A percentile compares a stretch with the other conserved stretches of the same genome.
Evolutionary conservation across 2,113 vertebrate genomes (phyloP).

Genomic region (Paedocypris sp.): DNA sequence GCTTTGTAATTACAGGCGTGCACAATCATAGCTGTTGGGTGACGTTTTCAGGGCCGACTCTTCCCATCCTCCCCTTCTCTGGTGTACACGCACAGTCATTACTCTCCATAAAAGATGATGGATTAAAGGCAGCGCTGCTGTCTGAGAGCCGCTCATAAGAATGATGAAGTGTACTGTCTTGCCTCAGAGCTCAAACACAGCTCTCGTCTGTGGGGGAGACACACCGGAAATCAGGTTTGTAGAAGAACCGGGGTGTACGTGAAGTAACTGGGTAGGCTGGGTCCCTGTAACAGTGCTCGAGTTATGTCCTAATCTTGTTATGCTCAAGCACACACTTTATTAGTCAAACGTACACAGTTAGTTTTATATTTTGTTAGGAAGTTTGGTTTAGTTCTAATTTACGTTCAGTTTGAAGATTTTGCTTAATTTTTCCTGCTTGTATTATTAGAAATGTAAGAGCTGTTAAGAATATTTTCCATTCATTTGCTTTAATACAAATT

Average conservation of each 20-base stretch:
- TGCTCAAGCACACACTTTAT: no score
- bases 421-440: no score
- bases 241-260: background rate
- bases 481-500: no score
- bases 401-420: no score
- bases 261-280: no score
- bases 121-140: constrained; percentile 54
- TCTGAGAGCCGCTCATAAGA: constrained; percentile 60
- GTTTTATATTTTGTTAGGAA: no score
- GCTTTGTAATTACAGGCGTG: background rate
- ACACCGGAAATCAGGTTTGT: constrained; percentile 27
- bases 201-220: constrained; percentile 14
- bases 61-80: constrained; percentile 37
- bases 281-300: no score
- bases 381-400: no score
- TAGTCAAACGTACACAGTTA: no score
- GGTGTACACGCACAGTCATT: constrained; percentile 58
- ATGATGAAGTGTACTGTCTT: constrained; percentile 62
- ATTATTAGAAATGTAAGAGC: no score
- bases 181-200: constrained; percentile 29
- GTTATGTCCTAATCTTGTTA: no score
- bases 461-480: no score
- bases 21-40: background rate
- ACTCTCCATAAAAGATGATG: constrained; percentile 73
- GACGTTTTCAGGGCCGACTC: constrained; percentile 11